Base-by-base conservation (phyloP, 2,888 invertebrate species). In the Danaus chrysippus region DNA sequence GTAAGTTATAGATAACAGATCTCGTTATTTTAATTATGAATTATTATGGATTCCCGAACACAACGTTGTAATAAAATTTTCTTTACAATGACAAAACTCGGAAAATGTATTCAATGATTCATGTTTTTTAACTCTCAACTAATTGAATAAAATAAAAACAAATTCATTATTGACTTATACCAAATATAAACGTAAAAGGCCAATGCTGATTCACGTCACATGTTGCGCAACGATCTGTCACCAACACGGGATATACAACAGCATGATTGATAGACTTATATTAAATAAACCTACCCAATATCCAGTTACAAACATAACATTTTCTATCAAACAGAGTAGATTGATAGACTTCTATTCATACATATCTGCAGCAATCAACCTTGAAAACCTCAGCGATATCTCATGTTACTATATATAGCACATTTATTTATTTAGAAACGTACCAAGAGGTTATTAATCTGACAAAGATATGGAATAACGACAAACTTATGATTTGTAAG, bases 221-320 rank as follows among this genome's bases (percentile, higher is more conserved):
- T 84, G 83, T 84, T 84, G 83, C 82, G 73, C 78, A 74, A 71
- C 74, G 79, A 83, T 82, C 83, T 87, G 88, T 89, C 88, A 82
- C 84, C 84, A 73, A 70, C 73, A 75, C 75, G 78, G 78, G 75
- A 74, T 78, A 75, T 74, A 70, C 76, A 79, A 75, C 76, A 74
- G 67, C 66, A 76, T 87, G 89, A 90, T 90, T 86, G 89, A 90
- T 90, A 82, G 79, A 73, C 78, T 55, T 83, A 84, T 87, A 88
- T 87, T 88, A 86, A 89, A 89, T 88, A 87, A 86, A 85, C 82
- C 85, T 73, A 76, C 76, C 75, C 81, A 76, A 86, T 87, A 87
- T 89, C 83, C 83, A 86, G 76, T 86, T 87, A 85, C 84, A 84
- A 86, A 86, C 80, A 83, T 81, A 86, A 85, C 79, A 81, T 78